Evolutionary conservation across 2,113 vertebrate genomes (phyloP).

Genomic region (Tachuris rubrigastra): DNA sequence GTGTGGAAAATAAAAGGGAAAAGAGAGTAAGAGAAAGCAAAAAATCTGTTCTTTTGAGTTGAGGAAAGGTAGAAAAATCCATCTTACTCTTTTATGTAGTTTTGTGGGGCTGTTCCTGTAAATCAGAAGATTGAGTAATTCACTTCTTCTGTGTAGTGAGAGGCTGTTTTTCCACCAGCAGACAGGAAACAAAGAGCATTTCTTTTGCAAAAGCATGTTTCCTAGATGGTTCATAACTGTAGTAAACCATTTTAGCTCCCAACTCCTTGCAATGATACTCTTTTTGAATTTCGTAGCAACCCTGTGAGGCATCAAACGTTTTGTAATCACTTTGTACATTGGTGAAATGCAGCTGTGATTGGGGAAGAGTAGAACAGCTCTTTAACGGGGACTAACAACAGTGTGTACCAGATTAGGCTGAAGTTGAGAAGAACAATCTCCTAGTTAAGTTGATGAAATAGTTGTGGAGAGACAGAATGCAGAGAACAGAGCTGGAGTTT

Average conservation of each 20-base stretch:
- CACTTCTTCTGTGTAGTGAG: not conserved
- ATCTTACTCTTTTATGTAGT: not conserved
- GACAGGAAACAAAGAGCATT: not conserved
- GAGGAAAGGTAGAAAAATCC: not conserved
- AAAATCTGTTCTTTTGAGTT: not conserved
- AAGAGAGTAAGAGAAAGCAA: not conserved
- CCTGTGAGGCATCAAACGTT: not conserved
- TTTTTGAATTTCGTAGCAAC: not conserved
- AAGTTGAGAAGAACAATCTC: not conserved
- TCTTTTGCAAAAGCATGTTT: not conserved
- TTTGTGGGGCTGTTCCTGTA: not conserved
- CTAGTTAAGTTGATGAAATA: not conserved
- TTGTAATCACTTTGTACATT: not conserved
- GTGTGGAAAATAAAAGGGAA: not conserved
- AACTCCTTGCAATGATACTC: not conserved
- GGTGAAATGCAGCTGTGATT: not conserved
- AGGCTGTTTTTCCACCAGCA: not conserved
- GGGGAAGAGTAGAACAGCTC: not conserved
- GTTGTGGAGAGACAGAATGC: not conserved
- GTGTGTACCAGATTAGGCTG: not conserved
- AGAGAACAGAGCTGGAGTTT: not conserved
- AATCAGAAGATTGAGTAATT: not conserved
- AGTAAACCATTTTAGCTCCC: not conserved
- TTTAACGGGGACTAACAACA: not conserved
- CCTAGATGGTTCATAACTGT: not conserved